These are phyloP conservation scores for Rotaria socialis DNA, from an alignment of 2,888 invertebrate species.

Conservation along the genomic window DNA sequence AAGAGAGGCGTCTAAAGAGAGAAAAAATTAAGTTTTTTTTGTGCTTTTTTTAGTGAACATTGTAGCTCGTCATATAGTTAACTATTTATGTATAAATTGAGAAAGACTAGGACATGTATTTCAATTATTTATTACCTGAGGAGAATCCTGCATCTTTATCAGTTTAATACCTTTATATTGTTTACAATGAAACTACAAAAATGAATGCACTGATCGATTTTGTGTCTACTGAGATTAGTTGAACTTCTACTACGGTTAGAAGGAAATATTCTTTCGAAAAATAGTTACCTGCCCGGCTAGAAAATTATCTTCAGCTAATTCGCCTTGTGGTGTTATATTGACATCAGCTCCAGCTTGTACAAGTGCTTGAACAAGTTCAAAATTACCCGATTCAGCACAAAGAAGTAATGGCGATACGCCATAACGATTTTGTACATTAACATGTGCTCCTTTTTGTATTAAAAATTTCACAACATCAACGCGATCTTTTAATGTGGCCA, in stretches of 20 bases:
- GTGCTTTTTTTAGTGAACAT: too few relatives aligned
- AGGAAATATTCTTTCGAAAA: neutral
- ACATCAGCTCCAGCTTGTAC: conserved; percentile 45
- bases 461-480: conserved; percentile 46
- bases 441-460: conserved; percentile 43
- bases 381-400: conserved; percentile 46
- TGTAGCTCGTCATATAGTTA: too few relatives aligned
- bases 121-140: too few relatives aligned
- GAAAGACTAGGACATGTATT: too few relatives aligned
- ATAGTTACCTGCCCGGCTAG: conserved; percentile 42
- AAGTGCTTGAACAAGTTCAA: conserved; percentile 40
- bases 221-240: too few relatives aligned
- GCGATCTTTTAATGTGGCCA: conserved; percentile 47
- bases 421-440: conserved; percentile 46
- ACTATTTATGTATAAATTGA: too few relatives aligned
- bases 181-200: too few relatives aligned
- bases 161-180: too few relatives aligned
- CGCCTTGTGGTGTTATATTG: conserved; percentile 46
- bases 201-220: too few relatives aligned
- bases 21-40: neutral
- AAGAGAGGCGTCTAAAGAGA: conserved; percentile 41
- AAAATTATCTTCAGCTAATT: conserved; percentile 45
- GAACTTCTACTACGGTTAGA: too few relatives aligned
- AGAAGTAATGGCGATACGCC: conserved; percentile 46
- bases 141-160: too few relatives aligned